A percentile compares a stretch with the other conserved stretches of the same genome.
Evolutionary conservation across 1,140 invertebrate species (phyloP).

Genomic region (Bathynomus jamesi): DNA sequence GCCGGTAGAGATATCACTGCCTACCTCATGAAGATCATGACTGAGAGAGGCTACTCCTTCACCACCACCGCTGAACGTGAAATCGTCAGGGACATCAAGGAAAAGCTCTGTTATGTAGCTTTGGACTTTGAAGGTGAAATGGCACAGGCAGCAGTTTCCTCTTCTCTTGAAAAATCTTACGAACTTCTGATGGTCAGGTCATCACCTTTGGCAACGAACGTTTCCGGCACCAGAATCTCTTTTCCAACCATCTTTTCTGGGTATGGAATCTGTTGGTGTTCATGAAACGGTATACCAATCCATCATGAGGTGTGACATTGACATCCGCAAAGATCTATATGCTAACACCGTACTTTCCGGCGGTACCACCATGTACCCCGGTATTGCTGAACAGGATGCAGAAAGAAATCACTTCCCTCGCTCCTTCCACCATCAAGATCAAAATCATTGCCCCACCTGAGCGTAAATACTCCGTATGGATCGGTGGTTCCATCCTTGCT

Average conservation of each 20-base stretch:
- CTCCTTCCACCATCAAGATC: conserved; percentile 58
- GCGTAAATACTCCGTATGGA: too few relatives aligned
- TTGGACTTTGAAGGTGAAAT: conserved; percentile 33
- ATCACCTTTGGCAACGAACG: conserved; percentile 62
- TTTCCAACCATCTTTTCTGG: too few relatives aligned
- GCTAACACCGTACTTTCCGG: too few relatives aligned
- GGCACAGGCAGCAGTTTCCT: conserved; percentile 45
- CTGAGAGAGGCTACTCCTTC: conserved; percentile 58
- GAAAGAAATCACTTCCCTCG: too few relatives aligned
- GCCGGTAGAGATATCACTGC: conserved; percentile 81
- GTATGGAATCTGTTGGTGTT: too few relatives aligned
- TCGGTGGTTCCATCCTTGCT: too few relatives aligned
- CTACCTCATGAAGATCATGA: too few relatives aligned
- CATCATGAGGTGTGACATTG: conserved; percentile 87
- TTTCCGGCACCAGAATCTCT: conserved; percentile 53
- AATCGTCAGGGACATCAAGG: too few relatives aligned
- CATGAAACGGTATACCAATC: conserved; percentile 74
- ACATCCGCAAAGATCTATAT: too few relatives aligned
- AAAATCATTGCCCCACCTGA: conserved; percentile 61
- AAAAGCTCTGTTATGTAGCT: conserved; percentile 83
- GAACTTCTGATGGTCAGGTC: conserved; percentile 79
- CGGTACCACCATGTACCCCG: too few relatives aligned
- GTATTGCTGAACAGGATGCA: too few relatives aligned
- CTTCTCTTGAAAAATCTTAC: conserved; percentile 79
- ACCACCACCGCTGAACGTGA: conserved; percentile 57